Evolutionary conservation across 1,140 invertebrate genomes (phyloP).

Genomic region (Caerostris extrusa): DNA sequence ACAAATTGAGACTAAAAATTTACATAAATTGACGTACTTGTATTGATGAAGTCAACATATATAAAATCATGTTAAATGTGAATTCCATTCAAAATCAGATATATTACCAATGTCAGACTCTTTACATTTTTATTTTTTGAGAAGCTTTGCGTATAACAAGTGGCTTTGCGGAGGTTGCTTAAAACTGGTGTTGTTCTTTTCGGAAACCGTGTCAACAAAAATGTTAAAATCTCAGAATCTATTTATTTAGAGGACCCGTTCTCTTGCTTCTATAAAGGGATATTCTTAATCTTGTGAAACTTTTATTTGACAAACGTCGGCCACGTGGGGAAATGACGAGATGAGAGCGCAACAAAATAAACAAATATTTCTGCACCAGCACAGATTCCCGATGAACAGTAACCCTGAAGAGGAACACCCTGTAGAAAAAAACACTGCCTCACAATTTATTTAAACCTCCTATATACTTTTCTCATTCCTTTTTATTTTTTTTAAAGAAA

Average conservation of each 20-base stretch:
- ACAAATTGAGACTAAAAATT: too few species aligned
- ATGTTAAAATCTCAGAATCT: not conserved
- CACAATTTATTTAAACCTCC: not conserved
- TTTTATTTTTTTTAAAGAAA: not conserved
- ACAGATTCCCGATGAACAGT: not conserved
- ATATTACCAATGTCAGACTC: too few species aligned
- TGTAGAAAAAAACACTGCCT: not conserved
- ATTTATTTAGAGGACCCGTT: not conserved
- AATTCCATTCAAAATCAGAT: too few species aligned
- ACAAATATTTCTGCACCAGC: not conserved
- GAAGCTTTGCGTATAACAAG: too few species aligned
- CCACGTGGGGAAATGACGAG: not conserved
- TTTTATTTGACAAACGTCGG: not conserved
- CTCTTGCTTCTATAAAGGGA: not conserved
- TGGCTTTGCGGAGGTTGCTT: too few species aligned
- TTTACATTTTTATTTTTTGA: too few species aligned
- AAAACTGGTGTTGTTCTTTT: too few species aligned
- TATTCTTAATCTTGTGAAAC: slow-evolving; percentile 18
- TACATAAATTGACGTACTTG: too few species aligned
- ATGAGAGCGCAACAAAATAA: slow-evolving; percentile 15
- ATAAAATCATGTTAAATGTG: too few species aligned
- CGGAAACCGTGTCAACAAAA: too few species aligned
- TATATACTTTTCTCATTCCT: not conserved
- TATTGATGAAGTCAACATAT: too few species aligned
- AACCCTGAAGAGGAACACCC: not conserved